Base-by-base conservation (phyloP, 2,113 vertebrate species). In the Azemiops feae region DNA sequence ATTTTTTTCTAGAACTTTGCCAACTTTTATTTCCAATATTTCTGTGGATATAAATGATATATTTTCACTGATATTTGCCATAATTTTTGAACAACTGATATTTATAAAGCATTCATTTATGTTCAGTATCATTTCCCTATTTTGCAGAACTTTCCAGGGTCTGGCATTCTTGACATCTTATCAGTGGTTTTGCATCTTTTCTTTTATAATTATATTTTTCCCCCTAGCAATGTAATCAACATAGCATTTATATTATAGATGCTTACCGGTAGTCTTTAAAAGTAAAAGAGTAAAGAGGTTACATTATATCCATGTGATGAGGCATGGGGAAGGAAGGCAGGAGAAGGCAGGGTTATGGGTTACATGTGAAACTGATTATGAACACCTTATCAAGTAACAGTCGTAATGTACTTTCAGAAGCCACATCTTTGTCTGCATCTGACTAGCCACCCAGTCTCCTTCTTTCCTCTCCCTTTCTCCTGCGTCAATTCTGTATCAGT, bases 161-260 rank as follows among this genome's bases (percentile, higher is more conserved):
- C 57, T 54, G 34, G n/a, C 7, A 69, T 39, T 88, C 20, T n/a
- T 91, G 92, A 91, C 86, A 94, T 92, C 86, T 93, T 10, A 25
- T 94, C 23, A 54, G 23, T 50, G 16, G 43, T 50, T 50, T 53
- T 88, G 30, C 50, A 10, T 2, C 18, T 74, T 90, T 90, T 74
- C 20, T 52, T 52, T 30, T 1, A 25, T 27, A 7, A 27, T 39
- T 52, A 14, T 69, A 12, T 27, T 58, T 23, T 34, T 58, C 14
- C 25, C 23, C 34, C 22, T 89, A 45, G 9, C 20, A 45, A 30
- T 90, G 14, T 27, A 64, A 64, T 12, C 27, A 45, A 54, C 20
- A 23, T 50, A 91, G 43, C n/a, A 27, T 18, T 85, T 34, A 45
- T 39, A 54, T 5, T 27, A 43, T 43, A 81, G 12, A 85, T 11